Conservation (phyloP, 1,140 invertebrate species). For the Leptoteleia sp. region DNA sequence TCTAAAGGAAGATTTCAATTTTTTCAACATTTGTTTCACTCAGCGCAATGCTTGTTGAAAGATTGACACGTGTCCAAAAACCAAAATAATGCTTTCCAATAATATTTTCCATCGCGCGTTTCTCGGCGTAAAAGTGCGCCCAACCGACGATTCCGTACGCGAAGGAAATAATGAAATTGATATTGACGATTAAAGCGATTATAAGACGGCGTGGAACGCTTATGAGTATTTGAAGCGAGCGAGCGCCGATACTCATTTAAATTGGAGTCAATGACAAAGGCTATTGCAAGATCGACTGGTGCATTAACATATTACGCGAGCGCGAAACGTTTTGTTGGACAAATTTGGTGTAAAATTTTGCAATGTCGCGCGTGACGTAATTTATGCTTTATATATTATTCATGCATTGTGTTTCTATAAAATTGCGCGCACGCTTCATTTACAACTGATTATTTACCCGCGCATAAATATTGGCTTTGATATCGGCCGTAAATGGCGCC, state of each 20-base stretch:
- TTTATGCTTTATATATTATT: conserved; percentile 62
- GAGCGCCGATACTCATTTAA: conserved; percentile 55
- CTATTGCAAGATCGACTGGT: conserved; percentile 49
- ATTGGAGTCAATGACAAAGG: conserved; percentile 64
- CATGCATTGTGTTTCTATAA: conserved; percentile 56
- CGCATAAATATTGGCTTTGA: conserved; percentile 18
- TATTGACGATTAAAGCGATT: conserved; percentile 43
- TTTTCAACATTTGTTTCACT: too few species aligned
- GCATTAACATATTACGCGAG: conserved; percentile 47
- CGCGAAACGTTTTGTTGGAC: conserved; percentile 52
- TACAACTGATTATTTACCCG: too few species aligned
- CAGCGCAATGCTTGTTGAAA: too few species aligned
- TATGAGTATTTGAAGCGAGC: conserved; percentile 39
- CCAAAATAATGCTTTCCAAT: too few species aligned
- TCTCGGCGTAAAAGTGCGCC: too few species aligned
- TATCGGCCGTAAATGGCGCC: conserved; percentile 24
- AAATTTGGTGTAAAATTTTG: conserved; percentile 64
- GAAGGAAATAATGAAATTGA: conserved; percentile 30
- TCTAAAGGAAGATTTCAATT: too few species aligned
- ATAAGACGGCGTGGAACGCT: conserved; percentile 29
- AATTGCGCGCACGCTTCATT: conserved; percentile 31
- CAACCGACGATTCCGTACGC: too few species aligned
- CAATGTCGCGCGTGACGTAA: conserved; percentile 39
- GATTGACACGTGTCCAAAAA: too few species aligned
- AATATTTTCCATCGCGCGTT: too few species aligned